A percentile compares a stretch with the other conserved stretches of the same genome.
Conservation (phyloP, 2,888 invertebrate species). For the Drosophila austrosaltans region DNA sequence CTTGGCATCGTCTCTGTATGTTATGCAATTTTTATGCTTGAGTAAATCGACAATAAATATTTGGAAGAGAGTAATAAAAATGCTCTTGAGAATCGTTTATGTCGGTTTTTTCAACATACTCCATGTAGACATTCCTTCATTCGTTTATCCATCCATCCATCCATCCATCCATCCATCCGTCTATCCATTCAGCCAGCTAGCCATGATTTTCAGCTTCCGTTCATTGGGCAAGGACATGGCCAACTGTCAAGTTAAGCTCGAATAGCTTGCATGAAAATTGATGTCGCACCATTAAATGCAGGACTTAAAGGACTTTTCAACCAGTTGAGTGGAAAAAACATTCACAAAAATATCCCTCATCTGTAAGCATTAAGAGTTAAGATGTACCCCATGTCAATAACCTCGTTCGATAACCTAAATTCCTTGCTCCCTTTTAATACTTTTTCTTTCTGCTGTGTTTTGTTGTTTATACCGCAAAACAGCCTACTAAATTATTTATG, state of each 20-base stretch:
- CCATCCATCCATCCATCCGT: slow-evolving; percentile 9
- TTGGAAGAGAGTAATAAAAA: slow-evolving; percentile 14
- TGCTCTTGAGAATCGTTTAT: slow-evolving; percentile 15
- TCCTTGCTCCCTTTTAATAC: slow-evolving; percentile 13
- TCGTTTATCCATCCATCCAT: slow-evolving; percentile 29
- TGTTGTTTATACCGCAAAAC: slow-evolving; percentile 39
- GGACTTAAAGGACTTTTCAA: slow-evolving; percentile 41
- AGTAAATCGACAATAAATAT: slow-evolving; percentile 20
- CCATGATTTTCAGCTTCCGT: slow-evolving; percentile 58
- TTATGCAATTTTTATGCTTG: slow-evolving; percentile 20
- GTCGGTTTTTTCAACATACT: slow-evolving; percentile 3
- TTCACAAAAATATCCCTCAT: slow-evolving; percentile 1
- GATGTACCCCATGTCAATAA: slow-evolving; percentile 59
- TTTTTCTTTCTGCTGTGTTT: slow-evolving; percentile 27
- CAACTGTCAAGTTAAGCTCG: slow-evolving; percentile 56
- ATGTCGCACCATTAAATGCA: slow-evolving; percentile 66
- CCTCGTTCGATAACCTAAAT: slow-evolving; percentile 47
- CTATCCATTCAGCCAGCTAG: not conserved
- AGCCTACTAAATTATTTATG: slow-evolving; percentile 58
- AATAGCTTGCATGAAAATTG: slow-evolving; percentile 58
- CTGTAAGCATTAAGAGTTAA: slow-evolving; percentile 11
- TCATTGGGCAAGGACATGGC: slow-evolving; percentile 53
- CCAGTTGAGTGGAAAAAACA: slow-evolving; percentile 12
- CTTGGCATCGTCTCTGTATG: not conserved
- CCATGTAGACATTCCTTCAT: slow-evolving; percentile 42